phyloP scores from a whole-genome alignment of 2,113 vertebrate species.

The Tretioscincus oriximinensis region DNA sequence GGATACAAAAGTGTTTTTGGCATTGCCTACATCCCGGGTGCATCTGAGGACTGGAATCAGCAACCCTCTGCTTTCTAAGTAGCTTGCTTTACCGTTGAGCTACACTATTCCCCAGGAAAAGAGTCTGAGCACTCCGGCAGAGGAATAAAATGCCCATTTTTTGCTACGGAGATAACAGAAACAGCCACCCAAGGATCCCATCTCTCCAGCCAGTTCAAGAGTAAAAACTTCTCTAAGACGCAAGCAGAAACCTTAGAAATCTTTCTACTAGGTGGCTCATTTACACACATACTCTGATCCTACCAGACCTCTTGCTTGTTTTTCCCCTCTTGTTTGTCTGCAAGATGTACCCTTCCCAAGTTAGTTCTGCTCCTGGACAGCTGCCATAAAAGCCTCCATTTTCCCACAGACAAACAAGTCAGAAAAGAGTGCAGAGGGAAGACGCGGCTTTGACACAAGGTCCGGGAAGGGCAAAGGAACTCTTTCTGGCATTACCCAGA shows the following conservation, averaged over 20 bases:
- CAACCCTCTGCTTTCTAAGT: not conserved
- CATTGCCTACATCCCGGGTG: too few relatives aligned
- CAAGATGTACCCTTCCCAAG: not conserved
- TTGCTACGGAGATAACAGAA: not conserved
- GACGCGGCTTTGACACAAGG: too few relatives aligned
- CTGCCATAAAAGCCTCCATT: constrained; percentile 27
- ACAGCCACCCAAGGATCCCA: not conserved
- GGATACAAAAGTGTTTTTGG: too few relatives aligned
- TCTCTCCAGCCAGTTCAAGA: not conserved
- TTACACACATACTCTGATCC: not conserved
- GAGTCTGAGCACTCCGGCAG: not conserved
- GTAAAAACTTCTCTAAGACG: not conserved
- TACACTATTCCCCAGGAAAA: too few relatives aligned
- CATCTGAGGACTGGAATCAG: not conserved
- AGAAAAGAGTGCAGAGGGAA: not conserved
- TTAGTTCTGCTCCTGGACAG: not conserved
- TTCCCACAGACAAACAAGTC: not conserved
- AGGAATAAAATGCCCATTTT: not conserved
- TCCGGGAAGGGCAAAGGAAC: not conserved
- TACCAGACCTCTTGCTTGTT: not conserved
- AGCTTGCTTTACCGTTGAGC: too few relatives aligned
- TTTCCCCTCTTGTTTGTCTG: constrained; percentile 4
- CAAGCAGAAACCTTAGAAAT: not conserved
- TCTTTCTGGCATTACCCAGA: not conserved
- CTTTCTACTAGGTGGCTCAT: not conserved